Conservation (phyloP, 2,113 vertebrate genomes). For the Hydropotes inermis region DNA sequence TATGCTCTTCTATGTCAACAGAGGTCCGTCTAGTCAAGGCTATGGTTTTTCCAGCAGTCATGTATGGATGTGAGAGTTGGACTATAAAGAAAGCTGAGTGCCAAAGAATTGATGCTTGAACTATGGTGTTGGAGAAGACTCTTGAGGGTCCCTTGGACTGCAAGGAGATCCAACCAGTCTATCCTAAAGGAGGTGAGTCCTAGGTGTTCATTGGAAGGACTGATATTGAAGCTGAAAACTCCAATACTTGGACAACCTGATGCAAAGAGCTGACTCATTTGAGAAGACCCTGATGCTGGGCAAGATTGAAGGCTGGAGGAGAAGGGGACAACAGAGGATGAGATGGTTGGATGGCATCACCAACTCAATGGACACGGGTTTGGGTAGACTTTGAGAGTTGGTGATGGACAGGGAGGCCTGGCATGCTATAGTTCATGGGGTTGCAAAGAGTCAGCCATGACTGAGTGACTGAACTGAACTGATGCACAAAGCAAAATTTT, state of each 20-base stretch:
- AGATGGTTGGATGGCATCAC: neutral
- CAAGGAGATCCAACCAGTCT: neutral
- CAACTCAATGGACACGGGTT: neutral
- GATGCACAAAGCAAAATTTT: neutral
- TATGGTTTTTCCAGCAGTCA: neutral
- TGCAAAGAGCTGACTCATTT: neutral
- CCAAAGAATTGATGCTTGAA: neutral
- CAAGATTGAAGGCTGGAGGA: neutral
- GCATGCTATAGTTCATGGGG: neutral
- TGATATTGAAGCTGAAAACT: neutral
- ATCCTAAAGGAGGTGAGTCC: neutral
- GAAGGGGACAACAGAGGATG: neutral
- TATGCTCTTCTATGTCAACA: neutral
- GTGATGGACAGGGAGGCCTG: neutral
- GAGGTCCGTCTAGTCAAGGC: fast-evolving
- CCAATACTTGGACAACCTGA: neutral
- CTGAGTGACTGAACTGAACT: neutral
- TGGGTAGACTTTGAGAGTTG: neutral
- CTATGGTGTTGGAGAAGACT: neutral
- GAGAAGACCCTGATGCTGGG: neutral
- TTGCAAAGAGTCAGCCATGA: neutral
- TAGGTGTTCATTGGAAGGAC: neutral
- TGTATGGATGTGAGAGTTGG: neutral
- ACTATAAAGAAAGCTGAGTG: neutral
- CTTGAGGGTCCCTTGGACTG: neutral